Conservation (phyloP, 1,140 invertebrate species). For the Drosophila biarmipes region DNA sequence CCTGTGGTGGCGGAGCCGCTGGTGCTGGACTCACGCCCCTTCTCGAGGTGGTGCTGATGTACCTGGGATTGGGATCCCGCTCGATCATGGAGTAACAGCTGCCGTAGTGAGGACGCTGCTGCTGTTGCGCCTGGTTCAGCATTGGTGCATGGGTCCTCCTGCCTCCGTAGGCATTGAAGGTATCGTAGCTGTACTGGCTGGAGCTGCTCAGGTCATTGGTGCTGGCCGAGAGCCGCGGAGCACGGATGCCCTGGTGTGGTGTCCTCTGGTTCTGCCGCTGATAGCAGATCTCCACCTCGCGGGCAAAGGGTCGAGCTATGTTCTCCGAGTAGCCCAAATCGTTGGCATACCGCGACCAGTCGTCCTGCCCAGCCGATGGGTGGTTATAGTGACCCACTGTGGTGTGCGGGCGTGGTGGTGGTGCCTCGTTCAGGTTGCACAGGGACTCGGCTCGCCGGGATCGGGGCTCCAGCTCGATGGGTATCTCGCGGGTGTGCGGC, state of each 20-base stretch:
- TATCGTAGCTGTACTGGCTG: constrained; percentile 60
- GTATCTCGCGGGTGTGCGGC: constrained; percentile 53
- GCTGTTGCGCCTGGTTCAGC: constrained; percentile 61
- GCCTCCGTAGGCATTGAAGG: constrained; percentile 67
- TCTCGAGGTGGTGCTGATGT: constrained; percentile 84
- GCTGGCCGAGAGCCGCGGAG: constrained; percentile 70
- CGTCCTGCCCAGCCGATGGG: constrained; percentile 45
- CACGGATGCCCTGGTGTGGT: constrained; percentile 59
- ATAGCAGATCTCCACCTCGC: constrained; percentile 83
- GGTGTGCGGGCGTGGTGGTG: constrained; percentile 50
- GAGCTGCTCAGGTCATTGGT: constrained; percentile 70
- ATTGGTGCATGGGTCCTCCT: constrained; percentile 68
- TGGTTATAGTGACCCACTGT: constrained; percentile 53
- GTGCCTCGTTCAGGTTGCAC: constrained; percentile 63
- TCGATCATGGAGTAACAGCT: constrained; percentile 85
- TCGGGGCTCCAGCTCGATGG: constrained; percentile 55
- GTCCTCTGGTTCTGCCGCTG: constrained; percentile 54
- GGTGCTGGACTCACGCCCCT: constrained; percentile 86
- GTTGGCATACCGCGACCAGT: constrained; percentile 74
- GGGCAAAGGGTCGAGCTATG: constrained; percentile 73
- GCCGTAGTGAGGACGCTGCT: constrained; percentile 69
- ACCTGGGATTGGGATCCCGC: constrained; percentile 85
- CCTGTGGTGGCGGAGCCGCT: constrained; percentile 68
- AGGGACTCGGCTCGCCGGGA: constrained; percentile 69
- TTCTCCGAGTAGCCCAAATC: constrained; percentile 82